Percentiles rank a stretch among this genome's conserved stretches.
These are phyloP conservation scores for Epistrophe eligans DNA, from an alignment of 2,888 invertebrate species.

Conservation along the genomic window DNA sequence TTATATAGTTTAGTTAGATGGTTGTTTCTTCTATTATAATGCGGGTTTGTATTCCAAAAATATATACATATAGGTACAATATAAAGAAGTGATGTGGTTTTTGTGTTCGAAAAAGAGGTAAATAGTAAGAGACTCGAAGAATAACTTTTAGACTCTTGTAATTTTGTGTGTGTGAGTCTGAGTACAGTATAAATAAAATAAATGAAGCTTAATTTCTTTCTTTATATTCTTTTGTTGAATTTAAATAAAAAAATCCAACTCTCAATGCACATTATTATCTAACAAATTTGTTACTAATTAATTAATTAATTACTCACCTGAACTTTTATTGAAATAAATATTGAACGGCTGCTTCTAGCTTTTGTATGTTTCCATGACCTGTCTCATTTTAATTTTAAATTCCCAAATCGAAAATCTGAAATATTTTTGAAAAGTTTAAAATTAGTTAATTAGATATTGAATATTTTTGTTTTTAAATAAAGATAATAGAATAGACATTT, in stretches of 20 bases:
- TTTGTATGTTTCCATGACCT: too few relatives aligned
- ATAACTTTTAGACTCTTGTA: neutral
- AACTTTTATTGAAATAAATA: too few relatives aligned
- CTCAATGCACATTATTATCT: neutral
- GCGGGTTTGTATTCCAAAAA: neutral
- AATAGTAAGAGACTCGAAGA: neutral
- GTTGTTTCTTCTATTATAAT: conserved; percentile 2
- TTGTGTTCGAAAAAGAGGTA: neutral
- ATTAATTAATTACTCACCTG: neutral
- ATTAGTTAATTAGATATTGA: too few relatives aligned
- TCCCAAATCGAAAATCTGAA: too few relatives aligned
- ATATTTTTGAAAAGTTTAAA: too few relatives aligned
- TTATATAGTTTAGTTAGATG: neutral
- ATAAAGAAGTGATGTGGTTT: conserved; percentile 13
- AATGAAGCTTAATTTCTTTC: neutral
- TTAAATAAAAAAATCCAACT: neutral
- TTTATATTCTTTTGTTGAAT: neutral
- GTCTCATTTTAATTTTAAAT: too few relatives aligned
- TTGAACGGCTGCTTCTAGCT: too few relatives aligned
- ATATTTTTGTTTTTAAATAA: too few relatives aligned
- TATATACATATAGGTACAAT: too few relatives aligned
- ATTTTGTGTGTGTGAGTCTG: neutral
- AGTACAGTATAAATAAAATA: neutral
- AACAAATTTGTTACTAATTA: neutral
- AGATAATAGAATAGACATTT: too few relatives aligned